Evolutionary conservation across 2,113 vertebrate species (phyloP).

Genomic region (Psammodynastes pulverulentus): DNA sequence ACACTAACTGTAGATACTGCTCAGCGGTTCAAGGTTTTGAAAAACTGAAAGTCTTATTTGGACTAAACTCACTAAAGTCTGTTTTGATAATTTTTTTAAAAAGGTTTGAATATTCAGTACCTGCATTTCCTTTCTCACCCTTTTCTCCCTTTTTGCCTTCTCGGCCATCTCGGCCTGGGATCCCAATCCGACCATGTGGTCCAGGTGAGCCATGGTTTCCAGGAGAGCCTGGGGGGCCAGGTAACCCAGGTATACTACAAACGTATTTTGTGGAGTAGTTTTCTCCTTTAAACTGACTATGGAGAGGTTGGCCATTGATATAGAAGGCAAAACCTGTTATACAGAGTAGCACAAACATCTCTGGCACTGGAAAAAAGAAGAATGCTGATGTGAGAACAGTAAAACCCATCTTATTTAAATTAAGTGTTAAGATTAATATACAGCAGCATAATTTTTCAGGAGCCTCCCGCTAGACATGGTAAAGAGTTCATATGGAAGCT

Average conservation of each 20-base stretch:
- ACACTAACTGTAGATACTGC: not conserved
- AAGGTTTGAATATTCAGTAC: slow-evolving; percentile 68
- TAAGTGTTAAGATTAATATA: not conserved
- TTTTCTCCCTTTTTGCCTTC: slow-evolving; percentile 94
- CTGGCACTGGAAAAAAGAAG: slow-evolving; percentile 71
- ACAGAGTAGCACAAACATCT: slow-evolving; percentile 84
- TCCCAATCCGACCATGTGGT: slow-evolving; percentile 84
- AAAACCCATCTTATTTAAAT: not conserved
- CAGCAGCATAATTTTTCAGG: not conserved
- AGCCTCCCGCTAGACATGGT: not conserved
- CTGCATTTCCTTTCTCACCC: slow-evolving; percentile 89
- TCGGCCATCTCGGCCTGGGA: slow-evolving; percentile 95
- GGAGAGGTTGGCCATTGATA: slow-evolving; percentile 78
- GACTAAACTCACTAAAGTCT: not conserved
- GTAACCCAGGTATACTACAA: slow-evolving; percentile 89
- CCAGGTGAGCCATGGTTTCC: slow-evolving; percentile 81
- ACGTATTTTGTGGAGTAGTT: slow-evolving; percentile 78
- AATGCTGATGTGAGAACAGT: not conserved
- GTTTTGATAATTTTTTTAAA: not conserved
- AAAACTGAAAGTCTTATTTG: not conserved
- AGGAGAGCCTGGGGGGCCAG: slow-evolving; percentile 80
- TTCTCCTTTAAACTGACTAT: slow-evolving; percentile 78
- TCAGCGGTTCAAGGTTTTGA: not conserved
- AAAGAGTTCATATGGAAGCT: not conserved
- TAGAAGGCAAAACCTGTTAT: slow-evolving; percentile 82